A percentile compares a stretch with the other conserved stretches of the same genome.
Evolutionary conservation across 2,797 vertebrate genomes (phyloP).

Genomic region (Alexandromys oeconomus): DNA sequence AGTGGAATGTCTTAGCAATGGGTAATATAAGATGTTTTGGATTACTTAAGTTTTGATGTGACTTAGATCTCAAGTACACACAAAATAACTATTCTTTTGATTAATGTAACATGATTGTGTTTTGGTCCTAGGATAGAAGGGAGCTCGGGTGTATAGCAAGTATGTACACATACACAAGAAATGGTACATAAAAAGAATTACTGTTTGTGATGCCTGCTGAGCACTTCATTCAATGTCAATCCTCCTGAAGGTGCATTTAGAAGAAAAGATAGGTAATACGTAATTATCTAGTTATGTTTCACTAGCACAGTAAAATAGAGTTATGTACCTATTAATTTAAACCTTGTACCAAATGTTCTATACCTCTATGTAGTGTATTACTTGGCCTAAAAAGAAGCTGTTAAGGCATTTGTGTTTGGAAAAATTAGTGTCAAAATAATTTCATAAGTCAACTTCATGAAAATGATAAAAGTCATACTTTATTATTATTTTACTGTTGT

Average conservation of each 20-base stretch:
- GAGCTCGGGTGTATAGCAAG: neutral
- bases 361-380: neutral
- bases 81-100: neutral
- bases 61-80: neutral
- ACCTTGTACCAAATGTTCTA: neutral
- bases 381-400: neutral
- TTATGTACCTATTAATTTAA: slow-evolving; percentile 34
- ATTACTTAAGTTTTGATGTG: neutral
- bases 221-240: slow-evolving; percentile 11
- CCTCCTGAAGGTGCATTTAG: neutral
- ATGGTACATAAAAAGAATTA: neutral
- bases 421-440: slow-evolving; percentile 39
- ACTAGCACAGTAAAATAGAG: neutral
- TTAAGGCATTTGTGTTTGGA: slow-evolving; percentile 4
- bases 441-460: slow-evolving; percentile 21
- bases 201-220: slow-evolving; percentile 7
- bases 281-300: slow-evolving; percentile 7
- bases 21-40: neutral
- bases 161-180: neutral
- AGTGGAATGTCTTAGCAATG: neutral
- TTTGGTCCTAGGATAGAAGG: neutral
- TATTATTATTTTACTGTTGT: neutral
- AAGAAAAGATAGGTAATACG: slow-evolving; percentile 1
- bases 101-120: neutral
- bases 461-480: neutral